These are phyloP conservation scores for Busseola fusca DNA, from an alignment of 2,888 invertebrate genomes.

Conservation along the genomic window DNA sequence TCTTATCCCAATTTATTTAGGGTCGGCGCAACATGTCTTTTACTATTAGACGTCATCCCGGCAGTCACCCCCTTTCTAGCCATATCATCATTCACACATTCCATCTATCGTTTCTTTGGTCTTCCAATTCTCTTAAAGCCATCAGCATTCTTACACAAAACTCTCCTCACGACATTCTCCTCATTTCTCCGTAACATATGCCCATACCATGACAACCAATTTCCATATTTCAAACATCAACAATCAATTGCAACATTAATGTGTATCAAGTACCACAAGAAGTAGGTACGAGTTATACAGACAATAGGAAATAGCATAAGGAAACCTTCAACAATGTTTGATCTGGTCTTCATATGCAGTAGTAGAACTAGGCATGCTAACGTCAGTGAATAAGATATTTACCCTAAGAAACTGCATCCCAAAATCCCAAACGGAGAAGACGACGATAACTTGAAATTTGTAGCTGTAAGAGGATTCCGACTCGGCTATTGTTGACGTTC, in stretches of 20 bases:
- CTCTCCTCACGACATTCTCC: too few relatives aligned
- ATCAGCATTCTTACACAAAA: too few relatives aligned
- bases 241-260: background rate
- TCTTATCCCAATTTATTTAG: too few relatives aligned
- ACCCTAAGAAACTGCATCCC: slow-evolving; percentile 47
- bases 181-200: too few relatives aligned
- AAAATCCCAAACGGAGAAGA: slow-evolving; percentile 23
- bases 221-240: too few relatives aligned
- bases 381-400: slow-evolving; percentile 49
- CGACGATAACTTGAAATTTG: slow-evolving; percentile 53
- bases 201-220: too few relatives aligned
- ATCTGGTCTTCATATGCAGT: slow-evolving; percentile 3
- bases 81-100: too few relatives aligned
- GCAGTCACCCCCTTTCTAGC: too few relatives aligned
- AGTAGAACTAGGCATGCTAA: slow-evolving; percentile 22
- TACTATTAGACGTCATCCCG: too few relatives aligned
- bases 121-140: too few relatives aligned
- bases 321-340: slow-evolving; percentile 4
- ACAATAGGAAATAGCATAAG: background rate
- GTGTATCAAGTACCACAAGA: background rate
- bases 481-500: slow-evolving; percentile 49
- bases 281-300: background rate
- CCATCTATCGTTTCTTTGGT: too few relatives aligned
- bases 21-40: too few relatives aligned
- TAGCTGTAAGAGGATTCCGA: slow-evolving; percentile 53